Conservation (phyloP, 2,797 vertebrate species). For the Vespertilio murinus region DNA sequence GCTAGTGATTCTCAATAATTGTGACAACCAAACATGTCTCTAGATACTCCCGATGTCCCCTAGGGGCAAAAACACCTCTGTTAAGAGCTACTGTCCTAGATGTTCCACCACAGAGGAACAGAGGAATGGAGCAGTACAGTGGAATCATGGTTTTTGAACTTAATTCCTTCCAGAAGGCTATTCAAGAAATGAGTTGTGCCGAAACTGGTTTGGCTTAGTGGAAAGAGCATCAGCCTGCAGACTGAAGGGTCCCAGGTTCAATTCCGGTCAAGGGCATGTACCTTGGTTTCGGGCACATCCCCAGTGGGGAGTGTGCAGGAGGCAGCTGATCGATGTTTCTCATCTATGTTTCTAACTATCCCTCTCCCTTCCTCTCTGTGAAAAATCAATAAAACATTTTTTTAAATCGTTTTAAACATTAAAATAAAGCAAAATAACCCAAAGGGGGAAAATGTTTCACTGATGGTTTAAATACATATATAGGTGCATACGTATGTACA, state of each 20-base stretch:
- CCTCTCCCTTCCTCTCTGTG: too few species aligned
- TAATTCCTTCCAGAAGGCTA: too few species aligned
- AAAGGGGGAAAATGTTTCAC: background rate
- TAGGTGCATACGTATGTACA: background rate
- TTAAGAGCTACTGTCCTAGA: background rate
- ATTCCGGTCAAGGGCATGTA: too few species aligned
- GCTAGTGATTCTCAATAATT: background rate
- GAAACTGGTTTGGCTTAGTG: too few species aligned
- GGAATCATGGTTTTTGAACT: too few species aligned
- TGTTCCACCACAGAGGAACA: background rate
- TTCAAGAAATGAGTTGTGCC: too few species aligned
- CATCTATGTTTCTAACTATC: background rate
- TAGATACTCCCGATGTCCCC: background rate
- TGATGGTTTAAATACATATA: background rate
- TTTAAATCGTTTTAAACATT: background rate
- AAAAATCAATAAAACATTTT: background rate
- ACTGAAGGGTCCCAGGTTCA: too few species aligned
- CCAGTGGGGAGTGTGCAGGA: too few species aligned
- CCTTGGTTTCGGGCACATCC: too few species aligned
- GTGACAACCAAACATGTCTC: background rate
- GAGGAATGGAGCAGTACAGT: background rate
- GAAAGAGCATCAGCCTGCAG: too few species aligned
- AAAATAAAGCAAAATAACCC: background rate
- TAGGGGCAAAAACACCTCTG: background rate
- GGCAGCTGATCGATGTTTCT: background rate